Evolutionary conservation across 2,888 invertebrate species (phyloP), one percentile per base, ranked within the genome.

Genomic region (Nomada ferruginata): DNA sequence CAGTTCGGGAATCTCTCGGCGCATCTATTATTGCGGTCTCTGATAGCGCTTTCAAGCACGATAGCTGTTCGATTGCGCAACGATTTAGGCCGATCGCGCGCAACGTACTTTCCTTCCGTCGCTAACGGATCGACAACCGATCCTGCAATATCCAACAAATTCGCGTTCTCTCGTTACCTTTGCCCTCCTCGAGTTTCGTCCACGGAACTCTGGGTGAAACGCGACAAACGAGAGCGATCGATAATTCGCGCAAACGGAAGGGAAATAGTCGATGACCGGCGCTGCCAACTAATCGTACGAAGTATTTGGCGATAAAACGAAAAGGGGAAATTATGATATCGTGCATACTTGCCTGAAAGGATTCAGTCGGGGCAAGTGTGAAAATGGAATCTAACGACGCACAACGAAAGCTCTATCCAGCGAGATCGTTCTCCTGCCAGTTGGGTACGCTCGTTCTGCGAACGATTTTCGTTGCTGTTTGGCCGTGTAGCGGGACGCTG

Each of bases 321-420:
- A 63, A 76, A 42, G 68, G 68, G 79, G 53, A 75, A 76, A 81
- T 81, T 74, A 85, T 82, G 79, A 65, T 72, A 71, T 69, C 77
- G 73, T 76, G 70, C 81, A 65, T 87, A 87, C 87, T 87, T 87
- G 87, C 87, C 87, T 87, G 87, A 87, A 87, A 78, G 79, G 85
- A 81, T 79, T 87, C 87, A 87, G 87, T 87, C 87, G 87, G 87
- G 87, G 87, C 87, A 87, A 87, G 87, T 87, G 80, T 80, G 84
- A 83, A 26, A 85, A 86, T 86, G 82, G 85, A 86, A 86, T 78
- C 69, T 81, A 57, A 72, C 72, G 76, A 73, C 83, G 80, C 76
- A 64, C 71, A 82, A 83, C 75, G 79, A 81, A 74, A 80, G 84
- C 82, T 74, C 79, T 72, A 74, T 66, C 69, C 79, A 79, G 52